Base-by-base conservation (phyloP, 2,797 vertebrate species). In the Myotis planiceps region DNA sequence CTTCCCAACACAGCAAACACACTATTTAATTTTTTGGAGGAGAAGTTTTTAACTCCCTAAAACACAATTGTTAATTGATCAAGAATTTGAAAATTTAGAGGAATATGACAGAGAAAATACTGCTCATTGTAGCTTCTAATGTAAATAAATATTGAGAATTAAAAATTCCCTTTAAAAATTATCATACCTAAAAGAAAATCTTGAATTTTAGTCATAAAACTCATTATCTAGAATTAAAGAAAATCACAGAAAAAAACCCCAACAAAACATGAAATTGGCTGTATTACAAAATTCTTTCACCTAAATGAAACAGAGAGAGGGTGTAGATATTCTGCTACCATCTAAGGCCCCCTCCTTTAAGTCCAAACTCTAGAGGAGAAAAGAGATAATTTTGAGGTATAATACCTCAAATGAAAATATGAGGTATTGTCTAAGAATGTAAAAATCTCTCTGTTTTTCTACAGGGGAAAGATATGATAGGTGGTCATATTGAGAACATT, bases 401-500 rank as follows among this genome's bases (percentile, higher is more conserved):
- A 84, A 3, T 74, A 75, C 10, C 18, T 83, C 71, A 95, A 80
- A 75, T 72, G 79, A 94, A 95, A 83, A 80, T 92, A 53, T 2
- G 60, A 88, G 45, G 2, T 47, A 51, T 92, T 93, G 47, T 72
- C 55, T 76, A 89, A 7, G 9, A 84, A 66, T 87, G 71, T 9
- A 71, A 95, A 83, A 92, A 95, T 63, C 27, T 87, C 18, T 96
- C 55, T 83, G 25, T 88, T 95, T 96, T 93, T n/a, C 42, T 58
- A 55, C 2, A 58, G 32, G 39, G 29, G 66, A 92, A 14, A 72
- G 19, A 80, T 19, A 53, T 39, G 49, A 65, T 91, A 34, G 32
- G 51, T 92, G 45, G 29, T 82, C n/a, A 53, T 74, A 15, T 19
- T 95, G 86, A 86, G 25, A 89, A 92, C 49, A 94, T 96, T 92